These are phyloP conservation scores for Brotula barbata DNA, from an alignment of 2,797 vertebrate species.

Conservation along the genomic window DNA sequence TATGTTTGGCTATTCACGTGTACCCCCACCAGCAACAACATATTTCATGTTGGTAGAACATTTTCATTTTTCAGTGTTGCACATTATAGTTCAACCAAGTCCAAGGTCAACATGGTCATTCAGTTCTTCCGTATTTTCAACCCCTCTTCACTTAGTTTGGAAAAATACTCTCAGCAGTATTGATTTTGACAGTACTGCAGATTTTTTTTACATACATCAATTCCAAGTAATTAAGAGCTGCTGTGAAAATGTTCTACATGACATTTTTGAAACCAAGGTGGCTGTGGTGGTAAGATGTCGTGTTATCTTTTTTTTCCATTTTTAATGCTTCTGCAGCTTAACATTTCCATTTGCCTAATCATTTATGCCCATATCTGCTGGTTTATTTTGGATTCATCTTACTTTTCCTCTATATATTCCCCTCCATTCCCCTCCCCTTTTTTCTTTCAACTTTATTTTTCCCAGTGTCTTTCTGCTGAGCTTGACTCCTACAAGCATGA, in stretches of 20 bases:
- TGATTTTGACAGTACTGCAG: neutral
- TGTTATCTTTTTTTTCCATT: slow-evolving; percentile 43
- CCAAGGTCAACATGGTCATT: neutral
- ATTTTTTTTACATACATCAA: too few species aligned
- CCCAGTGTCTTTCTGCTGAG: slow-evolving; percentile 91
- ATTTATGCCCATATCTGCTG: slow-evolving; percentile 73
- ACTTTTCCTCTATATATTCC: slow-evolving; percentile 69
- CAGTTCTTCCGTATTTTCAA: neutral
- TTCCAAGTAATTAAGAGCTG: neutral
- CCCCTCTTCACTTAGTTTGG: neutral
- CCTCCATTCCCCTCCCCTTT: slow-evolving; percentile 67
- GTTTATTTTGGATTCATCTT: slow-evolving; percentile 84
- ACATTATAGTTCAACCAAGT: neutral
- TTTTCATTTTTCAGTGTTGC: slow-evolving; percentile 53
- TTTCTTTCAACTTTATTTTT: slow-evolving; percentile 74
- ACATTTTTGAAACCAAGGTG: slow-evolving; percentile 30
- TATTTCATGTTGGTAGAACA: slow-evolving; percentile 40
- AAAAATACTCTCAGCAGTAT: too few species aligned
- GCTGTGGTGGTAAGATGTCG: slow-evolving; percentile 55
- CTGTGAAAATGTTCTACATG: slow-evolving; percentile 62
- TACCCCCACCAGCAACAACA: slow-evolving; percentile 36
- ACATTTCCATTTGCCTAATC: slow-evolving; percentile 67
- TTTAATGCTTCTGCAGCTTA: slow-evolving; percentile 69
- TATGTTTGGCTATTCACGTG: slow-evolving; percentile 2
- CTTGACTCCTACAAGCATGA: slow-evolving; percentile 92